Evolutionary conservation across 2,797 vertebrate genomes (phyloP), one percentile per base, ranked within the genome.

Genomic region (Amblyopsis hoosieri): DNA sequence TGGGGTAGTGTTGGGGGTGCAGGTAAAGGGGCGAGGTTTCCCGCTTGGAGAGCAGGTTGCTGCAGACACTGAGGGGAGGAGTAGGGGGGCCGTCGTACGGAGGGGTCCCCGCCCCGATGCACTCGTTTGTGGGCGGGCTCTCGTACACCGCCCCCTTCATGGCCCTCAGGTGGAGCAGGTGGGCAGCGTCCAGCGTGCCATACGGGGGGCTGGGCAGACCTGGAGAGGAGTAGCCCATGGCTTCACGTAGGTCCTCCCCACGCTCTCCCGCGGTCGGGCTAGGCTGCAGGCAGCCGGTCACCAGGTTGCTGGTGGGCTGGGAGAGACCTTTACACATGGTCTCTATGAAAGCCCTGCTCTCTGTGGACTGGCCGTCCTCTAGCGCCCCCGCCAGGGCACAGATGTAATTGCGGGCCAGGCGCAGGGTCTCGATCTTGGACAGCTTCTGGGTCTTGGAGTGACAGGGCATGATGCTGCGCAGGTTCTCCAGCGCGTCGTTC

Each of bases 371-470:
- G 0, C 94, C 96, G 0, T 79, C 95, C 64, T 98, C 96, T 45
- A 99, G 89, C 31, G 97, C 95, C 83, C 98, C 96, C 0, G 96
- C 97, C 76, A 99, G 90, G 42, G 97, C 97, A 88, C 96, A 99
- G 80, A 99, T 99, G 82, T 99, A 99, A 81, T 99, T 99, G 82
- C 95, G 94, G 1, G 97, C 97, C 62, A 99, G 86, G 59, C 97
- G 90, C 60, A 99, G 76, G 0, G 97, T 99, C 89, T 99, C 97
- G 0, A 99, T 99, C 85, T 99, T 99, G 72, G 97, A 99, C 42
- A 99, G 85, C 62, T 99, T 99, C 78, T 99, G 97, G 0, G 96
- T 99, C 74, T 98, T 98, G 79, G 97, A 99, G 84, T 98, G 97
- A 64, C 97, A 99, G 10, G 97, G 97, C 97, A 99, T 98, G 71